These are phyloP conservation scores for Epinephelus lanceolatus DNA, from an alignment of 2,113 vertebrate species.

Conservation along the genomic window DNA sequence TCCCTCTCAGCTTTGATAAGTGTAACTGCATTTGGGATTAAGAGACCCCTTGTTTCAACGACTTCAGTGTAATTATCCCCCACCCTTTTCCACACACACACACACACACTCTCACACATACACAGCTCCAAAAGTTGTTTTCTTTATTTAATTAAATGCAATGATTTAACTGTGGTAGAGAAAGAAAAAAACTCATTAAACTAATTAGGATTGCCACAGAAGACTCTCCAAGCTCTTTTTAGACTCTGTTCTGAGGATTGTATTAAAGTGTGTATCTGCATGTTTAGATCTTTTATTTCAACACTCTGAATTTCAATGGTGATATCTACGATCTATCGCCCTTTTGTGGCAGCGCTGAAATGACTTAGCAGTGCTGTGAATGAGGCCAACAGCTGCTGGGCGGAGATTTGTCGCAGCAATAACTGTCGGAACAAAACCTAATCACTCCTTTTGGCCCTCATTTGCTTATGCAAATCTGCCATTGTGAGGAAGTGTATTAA, in stretches of 20 bases:
- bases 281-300: slow-evolving; percentile 65
- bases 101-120: slow-evolving; percentile 1
- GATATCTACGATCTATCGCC: slow-evolving; percentile 48
- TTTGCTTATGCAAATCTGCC: slow-evolving; percentile 61
- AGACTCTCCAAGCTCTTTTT: slow-evolving; percentile 53
- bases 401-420: slow-evolving; percentile 59
- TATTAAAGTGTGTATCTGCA: slow-evolving; percentile 40
- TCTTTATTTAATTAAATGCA: slow-evolving; percentile 75
- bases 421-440: slow-evolving; percentile 61
- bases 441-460: slow-evolving; percentile 56
- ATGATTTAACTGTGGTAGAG: slow-evolving; percentile 53
- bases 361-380: slow-evolving; percentile 41
- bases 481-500: slow-evolving; percentile 49
- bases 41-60: slow-evolving; percentile 61
- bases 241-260: slow-evolving; percentile 17
- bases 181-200: slow-evolving; percentile 62
- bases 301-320: slow-evolving; percentile 42
- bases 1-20: slow-evolving; percentile 63
- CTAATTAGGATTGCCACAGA: slow-evolving; percentile 64
- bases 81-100: neutral
- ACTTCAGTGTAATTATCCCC: slow-evolving; percentile 66
- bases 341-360: slow-evolving; percentile 52
- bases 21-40: slow-evolving; percentile 75
- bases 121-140: slow-evolving; percentile 57
- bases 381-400: slow-evolving; percentile 68